phyloP scores from a whole-genome alignment of 2,797 vertebrate genomes.

The Amphiprion clarkii region DNA sequence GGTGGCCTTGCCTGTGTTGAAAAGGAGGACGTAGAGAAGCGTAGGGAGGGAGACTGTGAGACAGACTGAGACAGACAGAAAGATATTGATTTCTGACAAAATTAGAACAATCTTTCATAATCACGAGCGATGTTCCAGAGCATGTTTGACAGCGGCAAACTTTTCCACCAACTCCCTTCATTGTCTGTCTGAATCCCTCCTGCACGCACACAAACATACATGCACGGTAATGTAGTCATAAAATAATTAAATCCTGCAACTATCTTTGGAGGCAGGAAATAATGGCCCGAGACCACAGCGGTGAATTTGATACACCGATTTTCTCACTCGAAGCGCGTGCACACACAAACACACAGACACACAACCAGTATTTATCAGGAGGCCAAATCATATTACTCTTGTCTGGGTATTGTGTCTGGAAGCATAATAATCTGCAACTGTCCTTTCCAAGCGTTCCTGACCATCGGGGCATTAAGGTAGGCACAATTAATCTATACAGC shows the following conservation, averaged over 20 bases:
- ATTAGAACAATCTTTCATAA: slow-evolving; percentile 65
- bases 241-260: slow-evolving; percentile 58
- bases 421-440: slow-evolving; percentile 62
- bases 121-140: slow-evolving; percentile 45
- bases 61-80: slow-evolving; percentile 42
- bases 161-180: slow-evolving; percentile 6
- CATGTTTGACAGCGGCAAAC: slow-evolving; percentile 44
- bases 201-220: slow-evolving; percentile 18
- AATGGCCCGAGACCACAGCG: slow-evolving; percentile 54
- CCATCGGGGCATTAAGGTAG: background rate
- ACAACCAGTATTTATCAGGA: slow-evolving; percentile 62
- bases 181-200: background rate
- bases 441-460: slow-evolving; percentile 42
- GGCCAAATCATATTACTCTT: slow-evolving; percentile 72
- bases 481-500: background rate
- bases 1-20: slow-evolving; percentile 44
- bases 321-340: slow-evolving; percentile 34
- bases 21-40: slow-evolving; percentile 49
- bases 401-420: slow-evolving; percentile 75
- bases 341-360: slow-evolving; percentile 54
- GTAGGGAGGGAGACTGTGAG: slow-evolving; percentile 9
- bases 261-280: slow-evolving; percentile 67
- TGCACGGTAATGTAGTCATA: slow-evolving; percentile 30
- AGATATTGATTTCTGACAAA: slow-evolving; percentile 63
- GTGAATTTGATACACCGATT: slow-evolving; percentile 59